phyloP scores from a whole-genome alignment of 2,888 invertebrate species.

The Lasioglossum zephyrum region DNA sequence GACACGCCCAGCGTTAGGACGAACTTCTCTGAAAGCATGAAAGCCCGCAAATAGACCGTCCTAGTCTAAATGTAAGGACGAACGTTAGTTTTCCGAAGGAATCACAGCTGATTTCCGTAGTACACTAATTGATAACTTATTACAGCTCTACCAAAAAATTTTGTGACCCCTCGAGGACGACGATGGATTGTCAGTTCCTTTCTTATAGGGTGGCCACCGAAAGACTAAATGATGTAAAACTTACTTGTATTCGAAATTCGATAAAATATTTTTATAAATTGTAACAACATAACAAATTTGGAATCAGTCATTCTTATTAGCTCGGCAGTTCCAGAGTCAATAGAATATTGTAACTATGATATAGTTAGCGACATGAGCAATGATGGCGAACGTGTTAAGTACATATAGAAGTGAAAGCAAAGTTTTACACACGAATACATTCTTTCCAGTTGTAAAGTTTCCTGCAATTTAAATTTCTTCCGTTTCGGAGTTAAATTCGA shows the following conservation, averaged over 20 bases:
- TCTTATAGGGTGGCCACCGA: no score
- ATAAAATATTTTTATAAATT: no score
- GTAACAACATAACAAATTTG: no score
- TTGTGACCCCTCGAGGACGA: not conserved
- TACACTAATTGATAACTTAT: not conserved
- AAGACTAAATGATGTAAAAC: no score
- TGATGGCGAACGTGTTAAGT: not conserved
- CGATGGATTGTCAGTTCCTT: not conserved
- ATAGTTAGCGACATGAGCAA: not conserved
- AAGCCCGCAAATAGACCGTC: not conserved
- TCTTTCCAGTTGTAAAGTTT: not conserved
- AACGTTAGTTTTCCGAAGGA: not conserved
- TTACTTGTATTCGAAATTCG: no score
- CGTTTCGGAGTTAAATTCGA: not conserved
- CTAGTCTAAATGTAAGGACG: no score
- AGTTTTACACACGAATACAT: not conserved
- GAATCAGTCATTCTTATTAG: no score
- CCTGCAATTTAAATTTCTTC: not conserved
- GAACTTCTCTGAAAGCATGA: not conserved
- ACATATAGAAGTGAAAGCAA: not conserved
- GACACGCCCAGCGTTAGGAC: not conserved
- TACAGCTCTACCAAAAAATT: not conserved
- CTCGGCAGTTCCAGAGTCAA: not conserved
- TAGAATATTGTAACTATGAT: not conserved
- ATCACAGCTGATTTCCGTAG: not conserved